phyloP scores from a whole-genome alignment of 2,113 vertebrate species.

The Seriola quinqueradiata region DNA sequence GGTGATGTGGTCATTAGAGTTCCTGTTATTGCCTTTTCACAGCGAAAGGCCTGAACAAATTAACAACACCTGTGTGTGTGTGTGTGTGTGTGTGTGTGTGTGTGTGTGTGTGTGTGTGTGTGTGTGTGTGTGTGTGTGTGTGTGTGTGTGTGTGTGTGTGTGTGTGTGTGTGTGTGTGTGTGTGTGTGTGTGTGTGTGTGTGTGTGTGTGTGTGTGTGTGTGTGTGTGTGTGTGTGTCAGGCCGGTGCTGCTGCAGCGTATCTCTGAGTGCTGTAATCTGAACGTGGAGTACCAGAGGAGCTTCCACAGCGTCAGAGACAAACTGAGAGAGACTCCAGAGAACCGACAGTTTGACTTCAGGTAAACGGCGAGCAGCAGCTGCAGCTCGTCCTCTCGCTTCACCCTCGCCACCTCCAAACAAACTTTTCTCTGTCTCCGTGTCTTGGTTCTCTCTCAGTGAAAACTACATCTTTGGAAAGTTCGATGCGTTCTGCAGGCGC shows the following conservation, averaged over 20 bases:
- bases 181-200: not conserved
- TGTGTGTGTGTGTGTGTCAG: constrained; percentile 66
- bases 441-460: constrained; percentile 77
- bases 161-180: too few relatives aligned
- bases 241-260: constrained; percentile 81
- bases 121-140: too few relatives aligned
- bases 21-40: too few relatives aligned
- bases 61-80: too few relatives aligned
- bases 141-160: too few relatives aligned
- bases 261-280: constrained; percentile 83
- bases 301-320: constrained; percentile 82
- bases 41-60: too few relatives aligned
- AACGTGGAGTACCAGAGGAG: constrained; percentile 84
- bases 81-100: too few relatives aligned
- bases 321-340: constrained; percentile 79
- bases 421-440: not conserved
- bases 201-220: constrained; percentile 1
- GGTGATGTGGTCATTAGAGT: too few relatives aligned
- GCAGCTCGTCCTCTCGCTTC: not conserved
- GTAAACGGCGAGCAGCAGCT: constrained; percentile 49
- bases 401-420: rapidly evolving
- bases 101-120: too few relatives aligned
- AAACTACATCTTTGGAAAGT: constrained; percentile 91
- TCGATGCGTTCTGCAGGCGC: constrained; percentile 88
- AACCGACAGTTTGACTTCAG: constrained; percentile 87